Conservation (phyloP, 2,113 vertebrate genomes). For the Spilogale gracilis region DNA sequence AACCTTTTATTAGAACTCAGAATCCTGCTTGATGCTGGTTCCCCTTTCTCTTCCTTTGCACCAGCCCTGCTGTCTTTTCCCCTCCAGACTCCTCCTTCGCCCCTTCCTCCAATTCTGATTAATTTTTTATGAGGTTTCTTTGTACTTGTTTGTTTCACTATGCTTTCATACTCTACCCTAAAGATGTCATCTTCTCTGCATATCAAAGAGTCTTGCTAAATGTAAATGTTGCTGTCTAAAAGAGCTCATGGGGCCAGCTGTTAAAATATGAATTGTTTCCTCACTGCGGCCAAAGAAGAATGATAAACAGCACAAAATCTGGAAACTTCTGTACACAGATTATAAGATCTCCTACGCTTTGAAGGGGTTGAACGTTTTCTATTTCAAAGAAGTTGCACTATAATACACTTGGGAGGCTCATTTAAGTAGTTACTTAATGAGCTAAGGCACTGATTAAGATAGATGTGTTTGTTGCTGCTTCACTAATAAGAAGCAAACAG, state of each 20-base stretch:
- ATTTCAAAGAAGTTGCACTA: constrained; percentile 57
- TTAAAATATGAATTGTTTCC: constrained; percentile 17
- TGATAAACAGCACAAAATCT: background rate
- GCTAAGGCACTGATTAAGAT: constrained; percentile 49
- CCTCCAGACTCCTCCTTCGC: background rate
- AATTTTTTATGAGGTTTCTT: background rate
- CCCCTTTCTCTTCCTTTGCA: background rate
- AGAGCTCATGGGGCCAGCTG: background rate
- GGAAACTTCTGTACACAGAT: background rate
- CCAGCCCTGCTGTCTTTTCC: background rate
- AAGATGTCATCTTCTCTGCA: background rate
- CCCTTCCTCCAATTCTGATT: background rate
- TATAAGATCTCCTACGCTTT: constrained; percentile 28
- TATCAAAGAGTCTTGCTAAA: background rate
- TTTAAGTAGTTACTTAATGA: constrained; percentile 63
- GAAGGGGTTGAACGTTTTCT: constrained; percentile 51
- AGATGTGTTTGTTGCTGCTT: constrained; percentile 61
- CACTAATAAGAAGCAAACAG: constrained; percentile 57
- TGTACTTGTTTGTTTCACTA: background rate
- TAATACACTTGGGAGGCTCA: constrained; percentile 57
- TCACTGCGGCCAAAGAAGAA: background rate
- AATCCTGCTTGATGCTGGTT: background rate
- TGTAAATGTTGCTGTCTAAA: background rate
- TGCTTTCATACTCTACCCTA: background rate
- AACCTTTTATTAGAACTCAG: background rate